Evolutionary conservation across 2,113 vertebrate species (phyloP).

Genomic region (Plecturocebus donacophilus): DNA sequence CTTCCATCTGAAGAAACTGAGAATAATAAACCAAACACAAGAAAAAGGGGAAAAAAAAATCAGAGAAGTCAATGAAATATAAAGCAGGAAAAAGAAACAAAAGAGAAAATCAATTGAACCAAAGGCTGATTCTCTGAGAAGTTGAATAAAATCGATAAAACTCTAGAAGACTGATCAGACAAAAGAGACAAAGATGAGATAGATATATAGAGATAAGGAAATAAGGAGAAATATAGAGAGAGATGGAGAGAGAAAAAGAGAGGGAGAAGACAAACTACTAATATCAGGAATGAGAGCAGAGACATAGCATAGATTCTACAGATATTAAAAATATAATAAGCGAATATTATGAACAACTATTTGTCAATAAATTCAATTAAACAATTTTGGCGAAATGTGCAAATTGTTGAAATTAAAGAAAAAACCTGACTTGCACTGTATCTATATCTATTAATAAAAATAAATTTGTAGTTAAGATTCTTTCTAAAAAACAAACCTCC

Average conservation of each 20-base stretch:
- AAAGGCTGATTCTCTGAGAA: background rate
- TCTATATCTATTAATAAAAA: background rate
- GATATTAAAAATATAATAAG: background rate
- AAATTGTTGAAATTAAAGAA: background rate
- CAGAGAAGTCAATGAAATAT: background rate
- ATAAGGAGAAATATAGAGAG: background rate
- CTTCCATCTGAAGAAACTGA: background rate
- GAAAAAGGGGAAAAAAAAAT: background rate
- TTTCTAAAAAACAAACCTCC: background rate
- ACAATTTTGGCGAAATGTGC: background rate
- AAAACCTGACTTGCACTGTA: background rate
- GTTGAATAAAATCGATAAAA: background rate
- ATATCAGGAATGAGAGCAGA: background rate
- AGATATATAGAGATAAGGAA: background rate
- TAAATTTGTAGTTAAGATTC: background rate
- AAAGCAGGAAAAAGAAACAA: background rate
- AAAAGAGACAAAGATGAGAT: background rate
- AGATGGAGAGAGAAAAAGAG: accelerated
- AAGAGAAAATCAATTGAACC: background rate
- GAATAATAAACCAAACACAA: background rate
- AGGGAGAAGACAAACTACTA: background rate
- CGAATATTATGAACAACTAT: background rate
- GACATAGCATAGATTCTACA: background rate
- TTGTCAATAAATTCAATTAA: background rate
- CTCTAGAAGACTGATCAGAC: background rate